Evolutionary conservation across 2,888 invertebrate species (phyloP), one percentile per base, ranked within the genome.

Genomic region (Caenorhabditis japonica): DNA sequence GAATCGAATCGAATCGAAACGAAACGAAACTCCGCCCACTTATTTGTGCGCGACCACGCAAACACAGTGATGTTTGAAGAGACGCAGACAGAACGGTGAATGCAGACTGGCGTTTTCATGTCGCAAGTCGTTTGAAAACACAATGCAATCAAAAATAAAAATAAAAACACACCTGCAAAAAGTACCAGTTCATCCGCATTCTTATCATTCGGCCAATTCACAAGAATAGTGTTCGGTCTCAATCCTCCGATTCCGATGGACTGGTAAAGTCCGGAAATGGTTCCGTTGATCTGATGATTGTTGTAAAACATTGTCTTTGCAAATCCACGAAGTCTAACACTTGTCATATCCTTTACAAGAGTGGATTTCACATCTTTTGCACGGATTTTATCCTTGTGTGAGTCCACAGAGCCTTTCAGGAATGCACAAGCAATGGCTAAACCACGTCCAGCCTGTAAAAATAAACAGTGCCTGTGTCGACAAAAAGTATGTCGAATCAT

Each of bases 151-250:
- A n/a, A 4, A 33, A 12, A 12, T 41, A 12, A 30, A 19, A 12
- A 21, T 36, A 4, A 27, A n/a, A 12, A 27, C 52, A 10, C 4
- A 81, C 82, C 82, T 19, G 81, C 78, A 36, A 83, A 83, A n/a
- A 81, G 59, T 8, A 72, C 62, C 0, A 83, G 70, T 39, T 79
- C 81, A 55, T 85, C 83, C 3, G 75, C 52, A 52, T 81, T 81
- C 44, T 83, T 83, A 36, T 82, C 72, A 87, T 95, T 94, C 0
- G 99, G 99, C 97, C 99, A 99, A 39, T 97, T 97, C 61, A 99
- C 91, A 84, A 99, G 93, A 41, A 99, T 95, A 0, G 97, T 97
- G 89, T 99, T 99, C 39, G 97, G 99, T 89, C 95, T 94, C 91
- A 99, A 91, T 2, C 99, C 97, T 33, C 99, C 99, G 51, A 99